A percentile compares a stretch with the other conserved stretches of the same genome.
These are phyloP conservation scores for Coluber constrictor DNA, from an alignment of 2,797 vertebrate species.

Conservation along the genomic window DNA sequence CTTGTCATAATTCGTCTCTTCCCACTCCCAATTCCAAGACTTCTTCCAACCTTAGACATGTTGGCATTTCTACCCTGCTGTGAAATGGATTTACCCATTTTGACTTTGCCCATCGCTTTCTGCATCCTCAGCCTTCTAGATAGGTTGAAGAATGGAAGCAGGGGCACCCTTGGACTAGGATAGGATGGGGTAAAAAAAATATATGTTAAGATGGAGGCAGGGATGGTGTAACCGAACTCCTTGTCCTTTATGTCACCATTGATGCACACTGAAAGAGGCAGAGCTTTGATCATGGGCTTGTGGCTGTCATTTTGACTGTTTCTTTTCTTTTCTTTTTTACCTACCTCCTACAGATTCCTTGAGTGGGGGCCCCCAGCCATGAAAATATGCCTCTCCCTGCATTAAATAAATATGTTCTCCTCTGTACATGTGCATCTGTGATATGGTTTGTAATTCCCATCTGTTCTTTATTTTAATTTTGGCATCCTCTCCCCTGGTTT, in stretches of 20 bases:
- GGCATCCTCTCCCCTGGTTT: not conserved
- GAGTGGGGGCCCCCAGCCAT: not conserved
- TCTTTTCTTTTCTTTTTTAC: not conserved
- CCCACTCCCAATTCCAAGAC: not conserved
- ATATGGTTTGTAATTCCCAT: not conserved
- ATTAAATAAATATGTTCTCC: not conserved
- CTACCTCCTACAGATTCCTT: not conserved
- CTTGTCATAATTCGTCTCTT: not conserved
- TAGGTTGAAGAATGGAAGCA: not conserved
- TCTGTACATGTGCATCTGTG: not conserved
- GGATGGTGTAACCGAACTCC: not conserved
- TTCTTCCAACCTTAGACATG: not conserved
- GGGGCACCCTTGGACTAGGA: not conserved
- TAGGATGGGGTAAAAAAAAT: not conserved
- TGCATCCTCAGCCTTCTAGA: not conserved
- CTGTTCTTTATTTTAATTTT: constrained; percentile 37
- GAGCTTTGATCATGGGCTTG: not conserved
- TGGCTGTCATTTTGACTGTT: not conserved
- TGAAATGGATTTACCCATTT: not conserved
- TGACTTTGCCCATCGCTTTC: not conserved
- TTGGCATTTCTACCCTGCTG: not conserved
- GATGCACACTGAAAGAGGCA: not conserved
- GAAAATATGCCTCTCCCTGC: not conserved
- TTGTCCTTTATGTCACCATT: not conserved
- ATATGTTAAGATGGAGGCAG: not conserved